Evolutionary conservation across 1,140 invertebrate genomes (phyloP), one percentile per base, ranked within the genome.

Genomic region (Delia radicum): DNA sequence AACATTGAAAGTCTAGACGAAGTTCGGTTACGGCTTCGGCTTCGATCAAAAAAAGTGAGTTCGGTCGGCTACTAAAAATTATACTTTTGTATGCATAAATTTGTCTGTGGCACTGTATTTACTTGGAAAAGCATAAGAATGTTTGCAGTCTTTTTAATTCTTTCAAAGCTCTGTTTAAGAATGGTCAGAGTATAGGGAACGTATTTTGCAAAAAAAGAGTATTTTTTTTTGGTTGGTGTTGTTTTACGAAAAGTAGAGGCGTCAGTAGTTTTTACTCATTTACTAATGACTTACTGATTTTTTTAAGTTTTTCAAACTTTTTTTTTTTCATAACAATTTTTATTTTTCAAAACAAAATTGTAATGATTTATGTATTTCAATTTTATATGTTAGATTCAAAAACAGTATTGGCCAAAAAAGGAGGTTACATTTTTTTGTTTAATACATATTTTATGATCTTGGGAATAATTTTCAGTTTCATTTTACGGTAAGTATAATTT

Each of bases 271-370:
- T 65, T 67, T 18, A 75, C 76, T 80, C 79, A 82, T 82, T 84
- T 79, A 76, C 80, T 84, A 84, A 84, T 84, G 80, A 82, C 78
- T 76, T 27, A 63, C 75, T 76, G 75, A 76, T 73, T 75, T 71
- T 55, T 27, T 8, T 8, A 27, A 55, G 15, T 46, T 46, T 27
- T 29, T 13, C 37, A 69, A 27, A 31, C 27, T 33, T 65, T 65
- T 65, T 28, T 29, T 28, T 46, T 46, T 27, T 29, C 18, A 26
- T 48, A 27, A 31, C 27, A 21, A 29, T 65, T 65, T 28, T 29
- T 28, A 31, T 21, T 62, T 74, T 61, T 18, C 12, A 27, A 27
- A 8, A 37, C 24, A 42, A 12, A 21, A 26, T 42, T 27, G 37
- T 2, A 37, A 69, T 69, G 65, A 69, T 69, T 69, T 69, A 69